Percentiles rank a stretch among this genome's conserved stretches.
Conservation (phyloP, 2,888 invertebrate species). For the Megalurothrips usitatus region DNA sequence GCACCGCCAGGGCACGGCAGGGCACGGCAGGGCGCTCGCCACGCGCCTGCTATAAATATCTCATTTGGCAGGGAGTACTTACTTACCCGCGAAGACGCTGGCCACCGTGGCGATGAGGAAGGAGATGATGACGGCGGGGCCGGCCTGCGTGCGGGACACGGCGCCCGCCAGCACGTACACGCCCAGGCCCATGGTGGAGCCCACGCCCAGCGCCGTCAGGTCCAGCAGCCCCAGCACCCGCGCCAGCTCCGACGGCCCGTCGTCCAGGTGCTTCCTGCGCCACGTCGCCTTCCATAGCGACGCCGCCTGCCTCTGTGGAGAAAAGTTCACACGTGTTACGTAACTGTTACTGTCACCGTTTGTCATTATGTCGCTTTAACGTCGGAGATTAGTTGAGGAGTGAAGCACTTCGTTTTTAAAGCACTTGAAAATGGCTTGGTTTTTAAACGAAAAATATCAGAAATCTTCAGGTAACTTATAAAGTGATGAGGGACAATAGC, state of each 20-base stretch:
- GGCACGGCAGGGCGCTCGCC: no score
- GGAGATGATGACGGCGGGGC: conserved; percentile 86
- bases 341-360: no score
- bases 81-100: conserved; percentile 81
- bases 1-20: no score
- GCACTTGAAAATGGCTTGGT: no score
- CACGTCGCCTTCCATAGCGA: conserved; percentile 32
- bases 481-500: no score
- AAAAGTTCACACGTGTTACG: no score
- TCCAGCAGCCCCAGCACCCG: conserved; percentile 77
- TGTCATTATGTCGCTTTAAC: no score
- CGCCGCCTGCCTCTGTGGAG: conserved; percentile 42
- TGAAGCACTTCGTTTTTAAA: no score
- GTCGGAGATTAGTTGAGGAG: no score
- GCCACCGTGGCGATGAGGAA: conserved; percentile 90
- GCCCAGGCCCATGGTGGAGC: conserved; percentile 85
- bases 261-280: conserved; percentile 35
- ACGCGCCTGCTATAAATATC: no score
- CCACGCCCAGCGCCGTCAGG: conserved; percentile 80
- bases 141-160: conserved; percentile 79
- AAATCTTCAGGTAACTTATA: no score
- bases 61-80: conserved; percentile 29
- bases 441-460: no score
- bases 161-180: conserved; percentile 91
- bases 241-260: conserved; percentile 47